A percentile compares a stretch with the other conserved stretches of the same genome.
Conservation (phyloP, 2,888 invertebrate genomes). For the Cheilosia impressa region DNA sequence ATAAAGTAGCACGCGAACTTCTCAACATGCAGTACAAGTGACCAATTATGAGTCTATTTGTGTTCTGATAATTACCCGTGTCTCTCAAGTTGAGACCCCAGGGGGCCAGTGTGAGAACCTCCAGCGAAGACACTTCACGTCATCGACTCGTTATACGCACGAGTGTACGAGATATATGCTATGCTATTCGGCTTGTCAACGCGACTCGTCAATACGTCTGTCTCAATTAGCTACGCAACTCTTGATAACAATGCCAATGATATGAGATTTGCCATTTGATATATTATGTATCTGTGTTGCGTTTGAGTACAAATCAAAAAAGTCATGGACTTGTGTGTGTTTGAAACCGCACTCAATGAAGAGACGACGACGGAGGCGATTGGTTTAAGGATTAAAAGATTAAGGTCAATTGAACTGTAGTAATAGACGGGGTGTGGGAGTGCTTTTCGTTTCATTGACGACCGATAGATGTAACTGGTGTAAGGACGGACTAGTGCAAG, state of each 20-base stretch:
- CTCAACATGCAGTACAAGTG: background rate
- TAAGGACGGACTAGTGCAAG: no score
- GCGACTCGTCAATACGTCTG: slow-evolving; percentile 36
- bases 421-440: background rate
- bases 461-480: no score
- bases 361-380: slow-evolving; percentile 15
- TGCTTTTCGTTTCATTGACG: background rate
- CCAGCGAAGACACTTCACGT: slow-evolving; percentile 24
- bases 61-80: slow-evolving; percentile 43
- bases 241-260: slow-evolving; percentile 28
- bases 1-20: slow-evolving; percentile 50
- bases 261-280: slow-evolving; percentile 32
- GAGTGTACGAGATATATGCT: background rate
- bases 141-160: background rate
- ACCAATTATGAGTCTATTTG: slow-evolving; percentile 29
- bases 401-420: slow-evolving; percentile 47
- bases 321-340: slow-evolving; percentile 34
- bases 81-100: slow-evolving; percentile 23
- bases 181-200: slow-evolving; percentile 30
- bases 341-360: slow-evolving; percentile 28
- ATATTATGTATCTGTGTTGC: background rate
- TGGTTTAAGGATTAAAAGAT: slow-evolving; percentile 58
- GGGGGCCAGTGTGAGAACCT: slow-evolving; percentile 32
- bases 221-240: slow-evolving; percentile 45
- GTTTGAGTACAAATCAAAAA: slow-evolving; percentile 18